Percentiles rank a stretch among this genome's conserved stretches.
Conservation (phyloP, 1,140 invertebrate genomes). For the Caenorhabditis brenneri region DNA sequence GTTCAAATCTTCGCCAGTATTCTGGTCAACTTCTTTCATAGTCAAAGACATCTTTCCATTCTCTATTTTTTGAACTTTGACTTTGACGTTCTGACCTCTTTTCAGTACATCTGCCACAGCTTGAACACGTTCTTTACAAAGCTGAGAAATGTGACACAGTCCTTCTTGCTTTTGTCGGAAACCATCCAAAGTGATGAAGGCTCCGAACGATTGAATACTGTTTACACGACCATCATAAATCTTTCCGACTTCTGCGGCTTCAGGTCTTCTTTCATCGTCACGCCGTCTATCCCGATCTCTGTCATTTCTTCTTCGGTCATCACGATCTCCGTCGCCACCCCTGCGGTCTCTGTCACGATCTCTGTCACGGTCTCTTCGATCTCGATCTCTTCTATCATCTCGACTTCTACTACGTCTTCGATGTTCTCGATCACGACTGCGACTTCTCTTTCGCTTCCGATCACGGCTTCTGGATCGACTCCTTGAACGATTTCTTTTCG, state of each 20-base stretch:
- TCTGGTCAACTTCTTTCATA: constrained; percentile 96
- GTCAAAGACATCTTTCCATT: constrained; percentile 93
- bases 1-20: constrained; percentile 90
- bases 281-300: too few species aligned
- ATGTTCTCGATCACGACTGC: constrained; percentile 56
- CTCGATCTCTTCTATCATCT: constrained; percentile 49
- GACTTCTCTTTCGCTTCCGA: constrained; percentile 56
- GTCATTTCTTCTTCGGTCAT: constrained; percentile 67
- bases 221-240: constrained; percentile 93
- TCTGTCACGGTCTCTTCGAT: constrained; percentile 55
- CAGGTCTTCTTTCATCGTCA: constrained; percentile 68
- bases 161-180: constrained; percentile 87
- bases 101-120: constrained; percentile 91
- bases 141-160: constrained; percentile 93
- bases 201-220: constrained; percentile 94
- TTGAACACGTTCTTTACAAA: constrained; percentile 87
- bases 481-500: constrained; percentile 46
- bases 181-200: constrained; percentile 94
- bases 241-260: constrained; percentile 75
- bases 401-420: constrained; percentile 46
- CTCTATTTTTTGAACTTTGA: constrained; percentile 84
- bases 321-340: constrained; percentile 70
- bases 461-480: constrained; percentile 56
- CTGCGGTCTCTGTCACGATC: too few species aligned
- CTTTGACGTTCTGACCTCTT: constrained; percentile 81